These are phyloP conservation scores for Macrophya alboannulata DNA, from an alignment of 2,888 invertebrate genomes.

Conservation along the genomic window DNA sequence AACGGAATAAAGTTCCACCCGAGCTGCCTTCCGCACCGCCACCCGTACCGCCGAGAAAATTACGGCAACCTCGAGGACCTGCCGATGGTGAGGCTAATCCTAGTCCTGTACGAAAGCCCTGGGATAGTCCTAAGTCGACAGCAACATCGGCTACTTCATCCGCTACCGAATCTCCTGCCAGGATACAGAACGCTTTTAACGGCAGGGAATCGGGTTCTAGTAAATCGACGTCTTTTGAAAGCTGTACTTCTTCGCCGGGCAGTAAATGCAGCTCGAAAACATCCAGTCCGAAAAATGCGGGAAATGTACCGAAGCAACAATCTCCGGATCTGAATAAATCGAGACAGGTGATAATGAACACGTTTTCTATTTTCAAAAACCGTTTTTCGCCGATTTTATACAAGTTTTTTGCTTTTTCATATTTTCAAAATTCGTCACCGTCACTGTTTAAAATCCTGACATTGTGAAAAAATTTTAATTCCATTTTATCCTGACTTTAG, in stretches of 20 bases:
- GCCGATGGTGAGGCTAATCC: conserved; percentile 77
- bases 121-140: conserved; percentile 67
- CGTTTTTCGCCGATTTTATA: background rate
- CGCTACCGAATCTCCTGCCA: background rate
- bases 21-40: conserved; percentile 81
- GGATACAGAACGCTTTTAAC: background rate
- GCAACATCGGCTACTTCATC: conserved; percentile 59
- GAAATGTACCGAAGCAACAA: conserved; percentile 65
- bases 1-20: conserved; percentile 77
- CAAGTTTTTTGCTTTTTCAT: too few species aligned
- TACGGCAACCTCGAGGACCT: conserved; percentile 79
- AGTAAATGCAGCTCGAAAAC: conserved; percentile 59
- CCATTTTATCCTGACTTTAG: conserved; percentile 62
- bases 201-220: conserved; percentile 56
- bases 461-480: background rate
- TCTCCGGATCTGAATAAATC: conserved; percentile 69
- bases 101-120: conserved; percentile 71
- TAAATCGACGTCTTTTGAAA: conserved; percentile 70
- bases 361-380: background rate
- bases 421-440: background rate
- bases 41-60: conserved; percentile 90
- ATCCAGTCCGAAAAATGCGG: conserved; percentile 63
- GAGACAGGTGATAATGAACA: conserved; percentile 68
- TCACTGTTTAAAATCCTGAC: background rate
- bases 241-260: conserved; percentile 68